phyloP scores from a whole-genome alignment of 2,797 vertebrate species.

The Muscicapa comitata region DNA sequence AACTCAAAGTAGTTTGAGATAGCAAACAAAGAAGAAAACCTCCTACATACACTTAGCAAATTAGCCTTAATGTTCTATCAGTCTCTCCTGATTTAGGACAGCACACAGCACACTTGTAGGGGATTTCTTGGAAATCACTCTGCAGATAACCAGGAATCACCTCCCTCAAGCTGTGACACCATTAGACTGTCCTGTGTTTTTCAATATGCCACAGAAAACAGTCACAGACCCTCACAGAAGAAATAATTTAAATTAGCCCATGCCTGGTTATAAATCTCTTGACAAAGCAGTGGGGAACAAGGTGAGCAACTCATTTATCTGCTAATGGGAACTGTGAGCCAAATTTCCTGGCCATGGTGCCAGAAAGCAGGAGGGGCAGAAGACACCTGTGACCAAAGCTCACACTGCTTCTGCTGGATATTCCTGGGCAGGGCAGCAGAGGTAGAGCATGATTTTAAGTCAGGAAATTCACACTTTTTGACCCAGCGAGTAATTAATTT shows the following conservation, averaged over 20 bases:
- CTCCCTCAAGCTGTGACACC: neutral
- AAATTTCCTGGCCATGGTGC: slow-evolving; percentile 26
- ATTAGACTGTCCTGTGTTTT: neutral
- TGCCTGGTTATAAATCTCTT: slow-evolving; percentile 45
- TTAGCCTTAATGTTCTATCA: neutral
- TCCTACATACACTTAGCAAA: neutral
- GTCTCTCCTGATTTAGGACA: neutral
- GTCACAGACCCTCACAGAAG: neutral
- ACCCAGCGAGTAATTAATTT: slow-evolving; percentile 74
- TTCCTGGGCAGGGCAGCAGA: neutral
- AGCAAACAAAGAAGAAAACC: neutral
- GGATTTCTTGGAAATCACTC: neutral
- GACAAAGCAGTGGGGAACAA: slow-evolving; percentile 23
- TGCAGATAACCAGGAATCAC: neutral
- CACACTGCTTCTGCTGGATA: neutral
- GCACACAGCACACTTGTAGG: neutral
- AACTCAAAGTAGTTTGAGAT: neutral
- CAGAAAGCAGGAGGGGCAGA: slow-evolving; percentile 30
- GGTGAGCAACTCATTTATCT: slow-evolving; percentile 61
- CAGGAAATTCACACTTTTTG: slow-evolving; percentile 55
- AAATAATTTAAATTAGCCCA: slow-evolving; percentile 12
- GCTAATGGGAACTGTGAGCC: slow-evolving; percentile 49
- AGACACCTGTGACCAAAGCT: slow-evolving; percentile 52
- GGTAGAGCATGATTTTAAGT: slow-evolving; percentile 37
- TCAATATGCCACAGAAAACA: neutral